Evolutionary conservation across 2,888 invertebrate genomes (phyloP).

Genomic region (Spodoptera picta): DNA sequence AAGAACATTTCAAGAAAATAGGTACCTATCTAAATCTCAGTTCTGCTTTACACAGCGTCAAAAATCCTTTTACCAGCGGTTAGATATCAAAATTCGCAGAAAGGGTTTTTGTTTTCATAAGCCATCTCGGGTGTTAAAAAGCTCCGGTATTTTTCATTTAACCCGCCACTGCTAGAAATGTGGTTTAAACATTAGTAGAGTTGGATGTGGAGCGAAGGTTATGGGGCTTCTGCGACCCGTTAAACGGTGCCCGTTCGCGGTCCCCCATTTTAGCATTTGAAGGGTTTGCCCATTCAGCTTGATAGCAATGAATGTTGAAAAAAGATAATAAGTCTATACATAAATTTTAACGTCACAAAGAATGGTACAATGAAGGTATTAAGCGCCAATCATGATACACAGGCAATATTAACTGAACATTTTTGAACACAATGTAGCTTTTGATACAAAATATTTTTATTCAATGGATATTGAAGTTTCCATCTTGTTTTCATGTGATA

Average conservation of each 20-base stretch:
- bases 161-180: slow-evolving; percentile 43
- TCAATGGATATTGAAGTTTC: neutral
- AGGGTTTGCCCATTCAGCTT: slow-evolving; percentile 49
- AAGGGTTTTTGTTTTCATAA: slow-evolving; percentile 58
- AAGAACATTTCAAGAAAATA: slow-evolving; percentile 25
- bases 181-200: slow-evolving; percentile 57
- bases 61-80: slow-evolving; percentile 52
- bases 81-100: slow-evolving; percentile 53
- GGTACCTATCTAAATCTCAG: slow-evolving; percentile 42
- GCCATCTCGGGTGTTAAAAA: slow-evolving; percentile 54
- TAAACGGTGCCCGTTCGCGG: slow-evolving; percentile 38
- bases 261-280: slow-evolving; percentile 54
- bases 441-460: neutral
- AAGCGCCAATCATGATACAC: slow-evolving; percentile 32
- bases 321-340: slow-evolving; percentile 48
- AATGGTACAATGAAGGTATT: slow-evolving; percentile 32
- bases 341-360: slow-evolving; percentile 43
- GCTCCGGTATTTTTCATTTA: slow-evolving; percentile 57
- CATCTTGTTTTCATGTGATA: neutral
- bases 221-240: slow-evolving; percentile 50
- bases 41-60: slow-evolving; percentile 45
- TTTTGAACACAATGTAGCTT: slow-evolving; percentile 22
- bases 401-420: slow-evolving; percentile 4
- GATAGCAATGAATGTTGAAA: slow-evolving; percentile 51
- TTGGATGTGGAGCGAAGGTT: slow-evolving; percentile 55